Percentiles rank a stretch among this genome's conserved stretches.
Evolutionary conservation across 2,113 vertebrate species (phyloP).

Genomic region (Corapipo altera): DNA sequence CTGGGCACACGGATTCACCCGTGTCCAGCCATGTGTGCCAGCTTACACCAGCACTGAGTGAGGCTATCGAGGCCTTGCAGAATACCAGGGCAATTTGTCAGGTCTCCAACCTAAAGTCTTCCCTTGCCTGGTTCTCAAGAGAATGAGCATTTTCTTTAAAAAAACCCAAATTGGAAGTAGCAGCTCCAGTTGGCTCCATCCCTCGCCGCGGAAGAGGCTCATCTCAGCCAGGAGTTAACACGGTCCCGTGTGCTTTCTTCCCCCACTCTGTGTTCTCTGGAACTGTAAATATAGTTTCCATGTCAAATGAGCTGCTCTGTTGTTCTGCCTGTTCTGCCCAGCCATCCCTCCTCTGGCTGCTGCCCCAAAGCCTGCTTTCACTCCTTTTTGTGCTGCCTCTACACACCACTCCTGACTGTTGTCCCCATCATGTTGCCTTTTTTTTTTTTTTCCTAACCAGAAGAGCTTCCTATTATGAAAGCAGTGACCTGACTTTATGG

Average conservation of each 20-base stretch:
- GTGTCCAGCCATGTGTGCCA: background rate
- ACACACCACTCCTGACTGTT: accelerated
- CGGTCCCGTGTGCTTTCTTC: background rate
- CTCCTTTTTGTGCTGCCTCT: background rate
- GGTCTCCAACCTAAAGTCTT: background rate
- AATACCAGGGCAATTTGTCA: background rate
- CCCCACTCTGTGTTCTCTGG: background rate
- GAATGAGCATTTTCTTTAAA: background rate
- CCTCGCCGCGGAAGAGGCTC: background rate
- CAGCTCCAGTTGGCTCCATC: background rate
- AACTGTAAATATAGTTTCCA: background rate
- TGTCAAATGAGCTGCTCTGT: background rate
- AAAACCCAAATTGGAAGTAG: background rate
- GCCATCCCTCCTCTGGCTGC: background rate
- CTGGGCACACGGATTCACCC: background rate
- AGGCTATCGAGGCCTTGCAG: background rate
- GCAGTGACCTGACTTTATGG: background rate
- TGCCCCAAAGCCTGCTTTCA: background rate
- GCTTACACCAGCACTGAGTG: background rate
- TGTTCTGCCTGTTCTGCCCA: background rate
- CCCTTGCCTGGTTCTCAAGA: background rate
- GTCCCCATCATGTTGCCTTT: accelerated
- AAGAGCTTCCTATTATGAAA: background rate
- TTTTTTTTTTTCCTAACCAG: background rate
- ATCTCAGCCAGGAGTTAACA: background rate